Percentiles rank a stretch among this genome's conserved stretches.
Conservation (phyloP, 2,797 vertebrate species). For the Lagodon rhomboides region DNA sequence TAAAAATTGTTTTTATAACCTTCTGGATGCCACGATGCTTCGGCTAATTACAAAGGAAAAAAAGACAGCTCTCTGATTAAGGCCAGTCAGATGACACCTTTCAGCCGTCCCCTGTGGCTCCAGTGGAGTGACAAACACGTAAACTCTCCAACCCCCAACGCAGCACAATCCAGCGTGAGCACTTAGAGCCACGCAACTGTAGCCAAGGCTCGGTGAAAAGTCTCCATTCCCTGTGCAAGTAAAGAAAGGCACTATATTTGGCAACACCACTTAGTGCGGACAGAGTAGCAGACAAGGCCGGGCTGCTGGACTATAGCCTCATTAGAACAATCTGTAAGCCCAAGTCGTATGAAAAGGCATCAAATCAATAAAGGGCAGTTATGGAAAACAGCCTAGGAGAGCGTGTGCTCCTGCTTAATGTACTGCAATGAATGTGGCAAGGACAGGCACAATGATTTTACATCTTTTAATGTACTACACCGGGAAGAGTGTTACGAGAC, state of each 20-base stretch:
- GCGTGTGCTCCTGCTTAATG: neutral
- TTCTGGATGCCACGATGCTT: neutral
- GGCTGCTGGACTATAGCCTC: conserved; percentile 21
- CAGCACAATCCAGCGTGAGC: conserved; percentile 1
- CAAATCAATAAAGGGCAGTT: conserved; percentile 48
- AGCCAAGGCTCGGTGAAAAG: conserved; percentile 7
- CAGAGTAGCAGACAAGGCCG: neutral
- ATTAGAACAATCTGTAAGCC: conserved; percentile 48
- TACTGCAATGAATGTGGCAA: conserved; percentile 6
- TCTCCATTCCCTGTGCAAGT: neutral
- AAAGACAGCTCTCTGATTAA: conserved; percentile 18
- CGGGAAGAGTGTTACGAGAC: neutral
- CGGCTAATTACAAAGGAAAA: conserved; percentile 15
- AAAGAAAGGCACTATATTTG: conserved; percentile 8
- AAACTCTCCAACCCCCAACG: neutral
- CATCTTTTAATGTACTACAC: conserved; percentile 5
- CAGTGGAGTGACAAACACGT: conserved; percentile 15
- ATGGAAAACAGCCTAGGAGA: conserved; percentile 9
- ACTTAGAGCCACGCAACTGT: neutral
- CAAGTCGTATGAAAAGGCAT: conserved; percentile 25
- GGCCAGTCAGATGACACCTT: conserved; percentile 32
- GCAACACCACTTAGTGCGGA: conserved; percentile 10
- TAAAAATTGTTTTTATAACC: neutral
- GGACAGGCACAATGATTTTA: conserved; percentile 19
- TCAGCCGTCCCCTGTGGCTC: conserved; percentile 28